Percentiles rank a stretch among this genome's conserved stretches.
These are phyloP conservation scores for Myrmecophaga tridactyla DNA, from an alignment of 2,113 vertebrate genomes.

Conservation along the genomic window DNA sequence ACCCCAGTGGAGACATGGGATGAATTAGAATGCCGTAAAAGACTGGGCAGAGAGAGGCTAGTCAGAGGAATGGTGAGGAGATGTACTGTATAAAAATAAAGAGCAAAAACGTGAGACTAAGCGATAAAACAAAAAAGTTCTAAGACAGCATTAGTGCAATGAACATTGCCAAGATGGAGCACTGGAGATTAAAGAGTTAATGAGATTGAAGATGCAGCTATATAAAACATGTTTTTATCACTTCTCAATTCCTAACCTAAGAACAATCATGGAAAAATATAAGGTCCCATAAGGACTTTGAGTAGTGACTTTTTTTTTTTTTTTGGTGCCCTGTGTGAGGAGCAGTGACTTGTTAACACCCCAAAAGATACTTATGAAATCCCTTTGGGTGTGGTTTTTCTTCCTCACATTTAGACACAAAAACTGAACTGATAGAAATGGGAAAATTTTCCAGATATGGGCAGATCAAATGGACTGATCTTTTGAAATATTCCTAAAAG, in stretches of 20 bases:
- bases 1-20: background rate
- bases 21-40: background rate
- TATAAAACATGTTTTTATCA: slow-evolving; percentile 17
- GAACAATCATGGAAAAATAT: background rate
- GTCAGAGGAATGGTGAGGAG: background rate
- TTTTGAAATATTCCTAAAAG: slow-evolving; percentile 29
- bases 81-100: background rate
- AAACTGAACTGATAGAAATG: slow-evolving; percentile 32
- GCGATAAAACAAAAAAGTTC: background rate
- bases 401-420: background rate
- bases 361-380: background rate
- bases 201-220: background rate
- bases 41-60: background rate
- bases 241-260: background rate
- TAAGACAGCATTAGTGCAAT: background rate
- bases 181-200: background rate
- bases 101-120: background rate
- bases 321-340: too few relatives aligned
- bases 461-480: background rate
- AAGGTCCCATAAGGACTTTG: background rate
- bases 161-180: background rate
- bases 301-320: background rate
- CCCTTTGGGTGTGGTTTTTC: background rate
- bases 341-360: background rate
- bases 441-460: background rate